phyloP scores from a whole-genome alignment of 2,888 invertebrate genomes.

The Synergus gifuensis region DNA sequence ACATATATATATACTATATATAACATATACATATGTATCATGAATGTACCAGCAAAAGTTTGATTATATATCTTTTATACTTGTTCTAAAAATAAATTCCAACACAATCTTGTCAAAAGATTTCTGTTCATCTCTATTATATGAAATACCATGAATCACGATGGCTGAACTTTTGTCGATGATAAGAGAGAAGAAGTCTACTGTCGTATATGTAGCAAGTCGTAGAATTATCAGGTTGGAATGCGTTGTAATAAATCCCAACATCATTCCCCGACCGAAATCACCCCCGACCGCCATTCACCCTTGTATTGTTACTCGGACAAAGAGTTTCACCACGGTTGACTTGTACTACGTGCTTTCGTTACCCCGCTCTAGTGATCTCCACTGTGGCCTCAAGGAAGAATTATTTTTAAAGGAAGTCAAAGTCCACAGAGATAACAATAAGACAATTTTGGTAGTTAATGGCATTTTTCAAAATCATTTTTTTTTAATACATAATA shows the following conservation, averaged over 20 bases:
- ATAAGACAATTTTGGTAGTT: neutral
- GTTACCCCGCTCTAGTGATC: slow-evolving; percentile 53
- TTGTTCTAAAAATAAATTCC: neutral
- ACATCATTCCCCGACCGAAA: slow-evolving; percentile 64
- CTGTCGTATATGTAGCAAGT: slow-evolving; percentile 54
- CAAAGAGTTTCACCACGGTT: slow-evolving; percentile 73
- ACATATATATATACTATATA: neutral
- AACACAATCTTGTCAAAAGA: neutral
- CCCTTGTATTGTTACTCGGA: slow-evolving; percentile 75
- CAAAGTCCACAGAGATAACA: neutral
- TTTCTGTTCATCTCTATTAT: neutral
- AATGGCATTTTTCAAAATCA: too few relatives aligned
- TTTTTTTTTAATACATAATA: too few relatives aligned
- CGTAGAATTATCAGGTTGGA: slow-evolving; percentile 74
- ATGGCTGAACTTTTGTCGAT: slow-evolving; percentile 52
- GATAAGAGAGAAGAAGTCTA: slow-evolving; percentile 62
- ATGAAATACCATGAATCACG: neutral
- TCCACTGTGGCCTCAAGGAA: slow-evolving; percentile 42
- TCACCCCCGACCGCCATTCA: slow-evolving; percentile 64
- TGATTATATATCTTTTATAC: too few relatives aligned
- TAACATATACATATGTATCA: neutral
- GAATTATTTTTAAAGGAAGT: slow-evolving; percentile 34
- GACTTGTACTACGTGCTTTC: slow-evolving; percentile 70
- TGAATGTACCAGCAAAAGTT: neutral
- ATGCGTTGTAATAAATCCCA: slow-evolving; percentile 75